Base-by-base conservation (phyloP, 2,888 invertebrate species). In the Drosophila austrosaltans region DNA sequence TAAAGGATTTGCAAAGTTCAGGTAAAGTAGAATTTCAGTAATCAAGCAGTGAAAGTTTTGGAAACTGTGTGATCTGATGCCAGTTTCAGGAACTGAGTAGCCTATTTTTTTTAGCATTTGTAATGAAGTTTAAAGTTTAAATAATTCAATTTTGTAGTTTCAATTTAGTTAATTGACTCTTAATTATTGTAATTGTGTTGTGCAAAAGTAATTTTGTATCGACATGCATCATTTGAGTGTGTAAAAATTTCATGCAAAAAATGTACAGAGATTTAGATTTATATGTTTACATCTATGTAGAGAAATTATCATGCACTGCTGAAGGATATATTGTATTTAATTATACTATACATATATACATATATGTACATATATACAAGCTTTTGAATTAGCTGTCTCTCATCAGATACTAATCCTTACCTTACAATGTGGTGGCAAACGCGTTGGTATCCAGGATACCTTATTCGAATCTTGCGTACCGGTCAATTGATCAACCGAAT, bases 401-500 rank as follows among this genome's bases (percentile, higher is more conserved):
- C 40, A 16, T 36, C 25, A 8, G 20, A n/a, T 3, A 40, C 7
- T 44, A 57, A 68, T 62, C 83, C 90, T 90, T 92, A 97, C 96
- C 94, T 98, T 98, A 90, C 98, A 98, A 93, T 97, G 93, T 1
- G 94, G 94, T 0, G 99, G 99, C 39, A 99, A 93, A 75, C 97
- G 94, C 0, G 98, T 97, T 0, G 99, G 99, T 81, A 99, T 93
- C 99, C 99, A 99, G 0, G 98, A 97, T 39, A 99, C 95, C 92
- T 98, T 98, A 87, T 98, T 98, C 30, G 98, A 97, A 87, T 97
- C 97, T 81, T 98, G 98, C 0, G 97, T 96, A 0, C 97, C 98
- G 5, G 98, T 98, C 59, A 99, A 93, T 92, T 99, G 98, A 93
- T 99, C 99, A 1, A 99, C 97, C 0, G 98, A 98, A 92, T 99